These are phyloP conservation scores for Cerastoderma edule DNA, from an alignment of 2,888 invertebrate genomes.

Conservation along the genomic window DNA sequence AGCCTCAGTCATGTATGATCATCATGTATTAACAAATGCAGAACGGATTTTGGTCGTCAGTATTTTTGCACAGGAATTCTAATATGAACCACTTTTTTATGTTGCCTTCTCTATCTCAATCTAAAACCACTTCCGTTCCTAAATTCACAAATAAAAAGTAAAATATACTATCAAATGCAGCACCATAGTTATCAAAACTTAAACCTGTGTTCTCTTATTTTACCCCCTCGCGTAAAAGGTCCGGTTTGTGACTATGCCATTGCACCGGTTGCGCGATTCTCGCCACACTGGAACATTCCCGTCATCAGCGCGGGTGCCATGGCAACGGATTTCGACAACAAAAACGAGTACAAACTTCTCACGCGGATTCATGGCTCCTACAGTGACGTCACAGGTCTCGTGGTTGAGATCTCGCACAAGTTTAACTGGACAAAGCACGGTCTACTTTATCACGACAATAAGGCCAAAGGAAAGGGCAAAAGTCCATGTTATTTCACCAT, in stretches of 20 bases:
- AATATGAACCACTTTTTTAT: no score
- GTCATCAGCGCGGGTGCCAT: slow-evolving; percentile 88
- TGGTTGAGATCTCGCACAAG: slow-evolving; percentile 61
- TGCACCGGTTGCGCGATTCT: slow-evolving; percentile 94
- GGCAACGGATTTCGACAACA: slow-evolving; percentile 77
- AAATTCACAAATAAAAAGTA: no score
- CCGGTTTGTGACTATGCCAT: slow-evolving; percentile 87
- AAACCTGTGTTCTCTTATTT: slow-evolving; percentile 71
- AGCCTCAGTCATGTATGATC: no score
- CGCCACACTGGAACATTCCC: slow-evolving; percentile 95
- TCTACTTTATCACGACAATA: slow-evolving; percentile 71
- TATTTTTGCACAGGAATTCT: no score
- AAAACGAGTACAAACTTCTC: slow-evolving; percentile 88
- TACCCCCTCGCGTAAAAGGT: slow-evolving; percentile 59
- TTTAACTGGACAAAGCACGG: slow-evolving; percentile 76
- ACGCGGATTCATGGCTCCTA: slow-evolving; percentile 85
- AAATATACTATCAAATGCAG: neutral
- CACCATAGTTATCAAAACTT: neutral
- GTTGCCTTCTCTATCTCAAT: no score
- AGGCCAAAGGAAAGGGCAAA: slow-evolving; percentile 46
- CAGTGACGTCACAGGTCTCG: slow-evolving; percentile 70
- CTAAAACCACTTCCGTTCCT: no score
- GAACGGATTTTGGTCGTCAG: no score
- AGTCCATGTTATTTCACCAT: slow-evolving; percentile 89
- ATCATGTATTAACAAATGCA: no score